Percentiles rank a stretch among this genome's conserved stretches.
phyloP scores from a whole-genome alignment of 2,797 vertebrate species.

The Sciurus carolinensis region DNA sequence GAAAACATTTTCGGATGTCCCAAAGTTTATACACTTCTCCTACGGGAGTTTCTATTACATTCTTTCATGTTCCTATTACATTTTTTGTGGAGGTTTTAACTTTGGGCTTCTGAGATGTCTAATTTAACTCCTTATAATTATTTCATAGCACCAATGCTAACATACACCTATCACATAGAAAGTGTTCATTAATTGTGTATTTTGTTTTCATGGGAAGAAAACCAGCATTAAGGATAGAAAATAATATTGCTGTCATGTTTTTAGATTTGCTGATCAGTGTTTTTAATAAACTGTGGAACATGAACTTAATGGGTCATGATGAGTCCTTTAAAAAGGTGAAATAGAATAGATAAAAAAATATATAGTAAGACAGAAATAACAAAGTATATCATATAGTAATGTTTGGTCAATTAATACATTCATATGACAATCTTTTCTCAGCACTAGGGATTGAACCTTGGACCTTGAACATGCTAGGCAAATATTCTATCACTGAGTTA shows the following conservation, averaged over 20 bases:
- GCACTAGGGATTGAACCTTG: too few species aligned
- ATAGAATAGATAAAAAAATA: neutral
- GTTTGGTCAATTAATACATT: neutral
- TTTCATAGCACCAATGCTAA: neutral
- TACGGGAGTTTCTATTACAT: neutral
- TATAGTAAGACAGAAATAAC: neutral
- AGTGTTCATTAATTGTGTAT: neutral
- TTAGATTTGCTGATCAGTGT: neutral
- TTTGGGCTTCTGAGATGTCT: neutral
- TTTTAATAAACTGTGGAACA: neutral
- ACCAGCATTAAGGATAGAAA: constrained; percentile 39
- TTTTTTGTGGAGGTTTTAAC: neutral
- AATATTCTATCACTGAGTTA: too few species aligned
- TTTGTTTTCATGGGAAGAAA: neutral
- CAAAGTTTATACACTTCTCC: neutral
- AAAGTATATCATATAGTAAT: neutral
- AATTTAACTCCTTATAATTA: constrained; percentile 13
- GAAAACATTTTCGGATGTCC: neutral
- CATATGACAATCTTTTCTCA: neutral
- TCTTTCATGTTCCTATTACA: neutral
- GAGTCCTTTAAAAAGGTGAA: constrained; percentile 14
- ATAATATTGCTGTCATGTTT: neutral
- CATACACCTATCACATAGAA: neutral
- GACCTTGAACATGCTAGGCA: too few species aligned
- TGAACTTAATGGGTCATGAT: neutral